These are phyloP conservation scores for Poecilia wingei DNA, from an alignment of 2,797 vertebrate species.

Conservation along the genomic window DNA sequence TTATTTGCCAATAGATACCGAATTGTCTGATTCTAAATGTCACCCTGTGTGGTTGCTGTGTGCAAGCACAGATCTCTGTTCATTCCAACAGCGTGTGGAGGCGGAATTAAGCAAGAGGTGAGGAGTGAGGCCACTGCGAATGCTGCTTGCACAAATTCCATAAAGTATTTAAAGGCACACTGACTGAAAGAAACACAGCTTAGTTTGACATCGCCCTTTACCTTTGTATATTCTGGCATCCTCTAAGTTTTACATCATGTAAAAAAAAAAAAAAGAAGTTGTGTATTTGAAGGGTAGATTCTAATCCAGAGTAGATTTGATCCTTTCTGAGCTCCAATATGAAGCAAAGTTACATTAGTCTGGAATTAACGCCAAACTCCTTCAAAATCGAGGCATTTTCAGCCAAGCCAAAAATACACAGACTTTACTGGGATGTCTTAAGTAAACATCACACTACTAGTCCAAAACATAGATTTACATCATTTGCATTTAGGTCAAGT, in stretches of 20 bases:
- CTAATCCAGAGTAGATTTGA: slow-evolving; percentile 41
- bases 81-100: slow-evolving; percentile 9
- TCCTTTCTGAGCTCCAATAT: slow-evolving; percentile 43
- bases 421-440: background rate
- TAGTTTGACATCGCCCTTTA: background rate
- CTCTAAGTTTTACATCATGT: slow-evolving; percentile 4
- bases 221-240: background rate
- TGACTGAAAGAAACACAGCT: slow-evolving; percentile 15
- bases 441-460: background rate
- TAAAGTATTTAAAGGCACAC: slow-evolving; percentile 57
- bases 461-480: background rate
- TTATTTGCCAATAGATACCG: slow-evolving; percentile 29
- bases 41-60: slow-evolving; percentile 38
- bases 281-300: slow-evolving; percentile 24
- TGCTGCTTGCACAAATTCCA: slow-evolving; percentile 30
- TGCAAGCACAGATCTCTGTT: slow-evolving; percentile 38
- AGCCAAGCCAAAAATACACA: slow-evolving; percentile 29
- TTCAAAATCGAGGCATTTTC: background rate
- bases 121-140: slow-evolving; percentile 25
- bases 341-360: slow-evolving; percentile 25
- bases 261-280: background rate
- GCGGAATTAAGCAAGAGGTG: background rate
- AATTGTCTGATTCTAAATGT: slow-evolving; percentile 17
- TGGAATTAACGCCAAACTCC: slow-evolving; percentile 26
- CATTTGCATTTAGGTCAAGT: background rate